Evolutionary conservation across 2,888 invertebrate genomes (phyloP), one percentile per base, ranked within the genome.

Genomic region (Cheilosia scutellata): DNA sequence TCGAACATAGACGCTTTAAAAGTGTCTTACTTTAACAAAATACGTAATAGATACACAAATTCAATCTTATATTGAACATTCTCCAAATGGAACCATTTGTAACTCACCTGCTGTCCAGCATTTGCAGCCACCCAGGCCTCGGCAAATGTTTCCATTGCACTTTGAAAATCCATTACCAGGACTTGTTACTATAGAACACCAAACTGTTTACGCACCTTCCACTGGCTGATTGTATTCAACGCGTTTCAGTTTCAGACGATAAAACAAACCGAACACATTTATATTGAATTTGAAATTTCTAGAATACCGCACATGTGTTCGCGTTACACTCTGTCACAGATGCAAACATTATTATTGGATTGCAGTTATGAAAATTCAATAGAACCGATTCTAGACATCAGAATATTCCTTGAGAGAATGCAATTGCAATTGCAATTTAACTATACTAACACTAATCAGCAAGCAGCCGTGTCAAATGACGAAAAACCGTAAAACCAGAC

Each of bases 141-240:
- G 89, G 98, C 98, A 93, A 98, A 98, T 89, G 98, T 98, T 94
- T 98, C 98, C 98, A 98, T 98, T 90, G 98, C 98, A 95, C 98
- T 98, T 95, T 98, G 97, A 95, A 98, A 98, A 96, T 98, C 98
- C 98, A 98, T 98, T 84, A 82, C 89, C 88, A 60, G 57, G 66
- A 62, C 66, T 72, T 80, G 40, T 57, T 92, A 80, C 87, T 9
- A 60, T n/a, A 58, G 37, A 82, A 47, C 76, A 82, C 80, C 80
- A 88, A 88, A 72, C 87, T 86, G 78, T 82, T 51, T 51, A 77
- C 71, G n/a, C n/a, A 66, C 42, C 79, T 42, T 74, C 33, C 71
- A 72, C 65, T 63, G 55, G 60, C 47, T 62, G 13, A 44, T 25
- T 13, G 25, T 25, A 49, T 1, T 1, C 1, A 20, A 40, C 20